Conservation (phyloP, 1,140 invertebrate genomes). For the Cepaea nemoralis region DNA sequence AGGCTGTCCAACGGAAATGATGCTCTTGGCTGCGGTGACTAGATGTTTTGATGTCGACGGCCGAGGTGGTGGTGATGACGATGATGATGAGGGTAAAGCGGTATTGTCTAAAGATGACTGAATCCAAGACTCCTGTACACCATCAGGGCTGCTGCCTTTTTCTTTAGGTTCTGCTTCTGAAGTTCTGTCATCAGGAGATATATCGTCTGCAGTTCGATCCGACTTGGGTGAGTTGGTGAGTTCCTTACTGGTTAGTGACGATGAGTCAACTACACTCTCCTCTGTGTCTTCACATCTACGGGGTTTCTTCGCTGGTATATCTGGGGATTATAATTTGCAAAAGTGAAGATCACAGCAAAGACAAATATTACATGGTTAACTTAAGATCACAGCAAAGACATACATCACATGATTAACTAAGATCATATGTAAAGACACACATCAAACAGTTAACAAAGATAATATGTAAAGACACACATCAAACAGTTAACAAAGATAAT, state of each 20-base stretch:
- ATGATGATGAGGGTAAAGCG: constrained; percentile 5
- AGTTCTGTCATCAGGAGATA: background rate
- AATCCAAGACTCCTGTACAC: background rate
- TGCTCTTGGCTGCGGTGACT: background rate
- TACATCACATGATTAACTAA: too few species aligned
- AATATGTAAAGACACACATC: too few species aligned
- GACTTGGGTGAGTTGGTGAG: too few species aligned
- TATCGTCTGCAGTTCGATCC: background rate
- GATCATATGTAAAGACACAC: too few species aligned
- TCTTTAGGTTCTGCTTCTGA: constrained; percentile 3
- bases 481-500: too few species aligned
- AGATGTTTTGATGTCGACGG: background rate
- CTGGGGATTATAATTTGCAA: background rate
- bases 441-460: too few species aligned
- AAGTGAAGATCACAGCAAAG: too few species aligned
- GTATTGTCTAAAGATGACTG: background rate
- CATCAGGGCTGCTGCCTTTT: background rate
- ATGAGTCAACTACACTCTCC: background rate
- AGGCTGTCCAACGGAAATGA: background rate
- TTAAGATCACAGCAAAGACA: too few species aligned
- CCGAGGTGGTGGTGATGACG: background rate
- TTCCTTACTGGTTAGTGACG: background rate
- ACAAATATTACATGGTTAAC: too few species aligned
- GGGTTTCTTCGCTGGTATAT: background rate
- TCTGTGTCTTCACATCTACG: constrained; percentile 2